Percentiles rank a stretch among this genome's conserved stretches.
These are phyloP conservation scores for Blastobasis adustella DNA, from an alignment of 2,888 invertebrate species.

Conservation along the genomic window DNA sequence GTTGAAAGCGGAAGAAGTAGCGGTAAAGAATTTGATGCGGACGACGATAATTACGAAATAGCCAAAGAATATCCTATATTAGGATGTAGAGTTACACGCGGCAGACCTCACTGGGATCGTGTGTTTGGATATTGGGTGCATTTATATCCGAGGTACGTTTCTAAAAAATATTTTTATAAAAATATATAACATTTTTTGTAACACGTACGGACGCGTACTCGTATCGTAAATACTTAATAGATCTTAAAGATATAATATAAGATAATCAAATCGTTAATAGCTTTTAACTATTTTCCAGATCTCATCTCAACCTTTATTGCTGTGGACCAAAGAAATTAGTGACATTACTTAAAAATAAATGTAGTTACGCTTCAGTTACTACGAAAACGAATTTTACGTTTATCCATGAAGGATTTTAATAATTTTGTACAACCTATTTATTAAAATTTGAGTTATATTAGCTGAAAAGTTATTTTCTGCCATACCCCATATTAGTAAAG, in stretches of 20 bases:
- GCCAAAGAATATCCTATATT: constrained; percentile 53
- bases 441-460: no score
- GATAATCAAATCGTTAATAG: no score
- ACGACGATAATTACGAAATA: constrained; percentile 36
- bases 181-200: neutral
- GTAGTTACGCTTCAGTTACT: constrained; percentile 39
- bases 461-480: no score
- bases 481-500: no score
- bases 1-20: constrained; percentile 5
- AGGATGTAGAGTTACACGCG: constrained; percentile 53
- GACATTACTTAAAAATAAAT: constrained; percentile 47
- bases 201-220: no score
- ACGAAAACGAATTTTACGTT: constrained; percentile 58
- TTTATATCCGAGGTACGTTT: constrained; percentile 60
- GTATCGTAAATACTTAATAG: no score
- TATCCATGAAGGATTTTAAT: constrained; percentile 62
- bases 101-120: constrained; percentile 63
- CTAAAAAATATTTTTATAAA: neutral
- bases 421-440: constrained; percentile 10
- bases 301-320: constrained; percentile 53
- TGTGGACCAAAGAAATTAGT: constrained; percentile 72
- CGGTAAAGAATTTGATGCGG: constrained; percentile 10
- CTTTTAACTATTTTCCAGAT: constrained; percentile 33
- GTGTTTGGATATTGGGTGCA: constrained; percentile 68
- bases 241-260: no score